These are phyloP conservation scores for Bradypus variegatus DNA, from an alignment of 2,797 vertebrate species.

Conservation along the genomic window DNA sequence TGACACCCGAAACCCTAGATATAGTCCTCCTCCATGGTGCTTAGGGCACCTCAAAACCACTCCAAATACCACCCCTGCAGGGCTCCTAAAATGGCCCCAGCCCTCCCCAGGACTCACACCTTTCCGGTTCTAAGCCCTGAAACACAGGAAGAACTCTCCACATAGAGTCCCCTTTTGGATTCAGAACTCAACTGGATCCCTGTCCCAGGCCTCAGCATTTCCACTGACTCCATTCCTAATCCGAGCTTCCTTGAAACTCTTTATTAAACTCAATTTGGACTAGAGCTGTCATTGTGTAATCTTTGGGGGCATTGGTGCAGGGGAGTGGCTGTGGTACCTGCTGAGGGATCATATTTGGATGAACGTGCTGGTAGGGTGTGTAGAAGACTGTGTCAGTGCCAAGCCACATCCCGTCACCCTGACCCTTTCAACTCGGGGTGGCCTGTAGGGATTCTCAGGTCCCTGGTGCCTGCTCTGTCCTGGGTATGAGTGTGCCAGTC, in stretches of 20 bases:
- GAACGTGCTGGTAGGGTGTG: neutral
- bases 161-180: neutral
- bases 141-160: neutral
- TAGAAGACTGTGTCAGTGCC: neutral
- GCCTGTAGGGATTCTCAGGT: neutral
- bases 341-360: neutral
- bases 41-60: neutral
- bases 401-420: neutral
- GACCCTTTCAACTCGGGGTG: neutral
- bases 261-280: slow-evolving; percentile 48
- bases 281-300: neutral
- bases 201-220: neutral
- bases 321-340: neutral
- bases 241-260: neutral
- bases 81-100: neutral
- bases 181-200: neutral
- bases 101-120: neutral
- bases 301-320: neutral
- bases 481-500: neutral
- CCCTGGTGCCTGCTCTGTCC: neutral
- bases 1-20: neutral
- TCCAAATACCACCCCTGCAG: neutral
- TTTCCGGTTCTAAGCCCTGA: neutral
- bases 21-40: neutral
- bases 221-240: neutral